Percentiles rank a stretch among this genome's conserved stretches.
These are phyloP conservation scores for Stenopsyche tienmushanensis DNA, from an alignment of 1,140 invertebrate species.

Conservation along the genomic window DNA sequence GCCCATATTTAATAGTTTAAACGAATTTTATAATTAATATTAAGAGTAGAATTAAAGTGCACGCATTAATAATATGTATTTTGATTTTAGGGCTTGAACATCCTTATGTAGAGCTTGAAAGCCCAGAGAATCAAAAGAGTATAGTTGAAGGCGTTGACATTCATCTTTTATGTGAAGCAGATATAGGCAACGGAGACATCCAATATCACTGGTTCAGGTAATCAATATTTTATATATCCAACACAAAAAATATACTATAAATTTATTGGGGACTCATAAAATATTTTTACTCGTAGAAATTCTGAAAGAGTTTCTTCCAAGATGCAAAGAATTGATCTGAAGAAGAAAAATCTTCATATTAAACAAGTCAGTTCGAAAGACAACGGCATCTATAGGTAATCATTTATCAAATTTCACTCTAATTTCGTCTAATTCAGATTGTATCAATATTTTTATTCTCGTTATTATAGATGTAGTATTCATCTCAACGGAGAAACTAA, in stretches of 20 bases:
- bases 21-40: too few relatives aligned
- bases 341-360: conserved; percentile 31
- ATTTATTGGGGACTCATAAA: neutral
- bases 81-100: conserved; percentile 24
- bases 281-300: conserved; percentile 29
- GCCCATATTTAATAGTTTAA: too few relatives aligned
- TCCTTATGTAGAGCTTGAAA: conserved; percentile 25
- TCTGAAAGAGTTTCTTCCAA: conserved; percentile 20
- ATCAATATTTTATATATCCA: too few relatives aligned
- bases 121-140: conserved; percentile 17
- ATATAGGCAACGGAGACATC: conserved; percentile 31
- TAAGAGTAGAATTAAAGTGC: neutral
- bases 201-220: conserved; percentile 40
- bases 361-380: conserved; percentile 28
- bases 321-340: conserved; percentile 23
- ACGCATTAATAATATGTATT: neutral
- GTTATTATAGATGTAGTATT: conserved; percentile 33
- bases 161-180: conserved; percentile 27
- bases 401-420: neutral
- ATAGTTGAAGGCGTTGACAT: conserved; percentile 23
- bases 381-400: conserved; percentile 36
- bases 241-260: too few relatives aligned
- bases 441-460: neutral
- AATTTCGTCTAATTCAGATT: too few relatives aligned
- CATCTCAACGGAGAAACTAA: conserved; percentile 31